Evolutionary conservation across 1,140 invertebrate genomes (phyloP).

Genomic region (Thalassaphorura encarpata): DNA sequence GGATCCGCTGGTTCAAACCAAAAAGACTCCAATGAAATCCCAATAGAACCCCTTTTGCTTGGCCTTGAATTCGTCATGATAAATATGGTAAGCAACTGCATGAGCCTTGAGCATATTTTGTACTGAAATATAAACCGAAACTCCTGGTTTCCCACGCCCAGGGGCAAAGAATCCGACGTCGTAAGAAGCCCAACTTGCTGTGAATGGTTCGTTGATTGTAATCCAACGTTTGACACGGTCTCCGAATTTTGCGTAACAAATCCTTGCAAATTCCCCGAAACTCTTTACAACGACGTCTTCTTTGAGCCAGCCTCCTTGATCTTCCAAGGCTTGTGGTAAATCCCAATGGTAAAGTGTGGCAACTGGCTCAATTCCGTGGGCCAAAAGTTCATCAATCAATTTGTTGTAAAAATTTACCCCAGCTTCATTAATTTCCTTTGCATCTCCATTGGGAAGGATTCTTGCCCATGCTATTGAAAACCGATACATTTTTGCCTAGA

Average conservation of each 20-base stretch:
- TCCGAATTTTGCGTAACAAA: conserved; percentile 39
- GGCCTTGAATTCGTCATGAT: conserved; percentile 13
- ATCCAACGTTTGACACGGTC: conserved; percentile 40
- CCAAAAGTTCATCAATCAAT: conserved; percentile 50
- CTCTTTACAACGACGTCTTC: conserved; percentile 32
- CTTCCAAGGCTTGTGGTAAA: conserved; percentile 36
- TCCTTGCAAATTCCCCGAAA: conserved; percentile 39
- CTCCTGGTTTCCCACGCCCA: conserved; percentile 1
- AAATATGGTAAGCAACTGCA: conserved; percentile 16
- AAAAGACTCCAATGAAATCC: conserved; percentile 15
- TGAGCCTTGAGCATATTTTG: conserved; percentile 26
- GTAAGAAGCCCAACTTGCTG: conserved; percentile 27
- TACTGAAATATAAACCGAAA: conserved; percentile 9
- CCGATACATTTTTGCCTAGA: conserved; percentile 49
- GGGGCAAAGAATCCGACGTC: conserved; percentile 31
- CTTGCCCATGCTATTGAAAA: conserved; percentile 61
- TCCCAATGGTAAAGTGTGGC: conserved; percentile 44
- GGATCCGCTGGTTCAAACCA: conserved; percentile 9
- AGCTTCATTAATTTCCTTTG: conserved; percentile 47
- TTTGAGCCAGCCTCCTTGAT: conserved; percentile 39
- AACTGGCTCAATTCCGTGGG: conserved; percentile 49
- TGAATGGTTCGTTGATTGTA: conserved; percentile 42
- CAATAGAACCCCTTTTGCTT: conserved; percentile 18
- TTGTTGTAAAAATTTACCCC: conserved; percentile 56
- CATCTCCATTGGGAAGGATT: conserved; percentile 51